Evolutionary conservation across 2,888 invertebrate species (phyloP).

Genomic region (Papilio protenor): DNA sequence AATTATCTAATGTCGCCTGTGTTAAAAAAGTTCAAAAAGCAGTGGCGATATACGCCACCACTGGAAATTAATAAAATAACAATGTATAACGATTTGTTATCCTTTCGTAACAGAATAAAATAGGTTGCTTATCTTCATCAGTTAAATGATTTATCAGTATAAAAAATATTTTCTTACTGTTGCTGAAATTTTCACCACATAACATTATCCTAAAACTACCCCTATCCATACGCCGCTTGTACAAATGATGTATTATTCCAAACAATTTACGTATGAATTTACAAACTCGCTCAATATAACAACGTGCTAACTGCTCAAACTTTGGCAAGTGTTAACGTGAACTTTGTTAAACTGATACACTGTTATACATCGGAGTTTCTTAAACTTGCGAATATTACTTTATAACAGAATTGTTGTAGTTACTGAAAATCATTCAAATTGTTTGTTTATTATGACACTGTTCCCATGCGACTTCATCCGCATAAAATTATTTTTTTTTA

Average conservation of each 20-base stretch:
- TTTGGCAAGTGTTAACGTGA: constrained; percentile 36
- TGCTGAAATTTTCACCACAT: neutral
- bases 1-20: constrained; percentile 18
- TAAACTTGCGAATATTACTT: constrained; percentile 33
- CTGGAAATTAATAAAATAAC: neutral
- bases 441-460: neutral
- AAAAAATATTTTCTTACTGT: neutral
- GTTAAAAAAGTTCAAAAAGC: neutral
- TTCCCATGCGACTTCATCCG: no score
- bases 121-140: neutral
- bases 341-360: constrained; percentile 39
- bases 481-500: no score
- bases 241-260: constrained; percentile 39
- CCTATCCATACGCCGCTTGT: neutral
- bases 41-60: neutral
- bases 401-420: constrained; percentile 23
- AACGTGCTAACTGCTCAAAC: constrained; percentile 36
- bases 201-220: no score
- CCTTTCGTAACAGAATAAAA: neutral
- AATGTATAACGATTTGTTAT: neutral
- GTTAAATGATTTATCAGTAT: neutral
- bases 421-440: neutral
- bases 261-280: constrained; percentile 37
- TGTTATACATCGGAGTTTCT: constrained; percentile 26
- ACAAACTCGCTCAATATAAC: constrained; percentile 23